Evolutionary conservation across 2,888 invertebrate genomes (phyloP).

Genomic region (Octonoba sinensis): DNA sequence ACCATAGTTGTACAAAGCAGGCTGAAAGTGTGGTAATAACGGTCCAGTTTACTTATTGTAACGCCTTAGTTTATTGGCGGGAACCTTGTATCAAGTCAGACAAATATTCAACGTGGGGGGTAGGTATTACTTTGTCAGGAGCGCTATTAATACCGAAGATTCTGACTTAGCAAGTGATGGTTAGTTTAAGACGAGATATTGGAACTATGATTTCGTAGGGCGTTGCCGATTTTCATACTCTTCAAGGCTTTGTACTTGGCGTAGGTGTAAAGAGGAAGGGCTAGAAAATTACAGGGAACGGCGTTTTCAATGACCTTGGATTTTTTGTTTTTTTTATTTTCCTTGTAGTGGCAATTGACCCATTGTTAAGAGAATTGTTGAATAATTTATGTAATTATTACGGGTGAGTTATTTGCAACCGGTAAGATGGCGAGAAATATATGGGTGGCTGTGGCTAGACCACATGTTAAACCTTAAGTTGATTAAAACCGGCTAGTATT

Average conservation of each 20-base stretch:
- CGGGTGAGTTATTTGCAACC: too few species aligned
- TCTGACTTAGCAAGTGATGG: constrained; percentile 16
- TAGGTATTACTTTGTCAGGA: constrained; percentile 20
- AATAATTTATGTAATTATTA: too few species aligned
- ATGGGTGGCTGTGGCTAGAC: too few species aligned
- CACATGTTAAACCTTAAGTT: too few species aligned
- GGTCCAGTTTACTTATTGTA: constrained; percentile 12
- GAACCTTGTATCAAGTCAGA: constrained; percentile 7
- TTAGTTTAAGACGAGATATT: constrained; percentile 18
- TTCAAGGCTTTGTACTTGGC: constrained; percentile 24
- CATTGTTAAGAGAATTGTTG: too few species aligned
- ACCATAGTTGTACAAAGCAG: neutral
- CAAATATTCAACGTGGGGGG: constrained; percentile 41
- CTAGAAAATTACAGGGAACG: constrained; percentile 37
- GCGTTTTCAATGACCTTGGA: constrained; percentile 13
- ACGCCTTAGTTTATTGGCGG: constrained; percentile 20
- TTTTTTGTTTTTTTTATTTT: neutral
- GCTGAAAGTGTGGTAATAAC: constrained; percentile 4
- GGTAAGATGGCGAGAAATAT: too few species aligned
- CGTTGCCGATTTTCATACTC: constrained; percentile 19
- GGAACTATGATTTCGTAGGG: constrained; percentile 38
- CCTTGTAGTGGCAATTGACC: neutral
- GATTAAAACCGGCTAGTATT: too few species aligned
- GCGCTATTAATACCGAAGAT: constrained; percentile 30
- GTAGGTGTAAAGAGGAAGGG: constrained; percentile 44